Percentiles rank a stretch among this genome's conserved stretches.
phyloP scores from a whole-genome alignment of 2,888 invertebrate species.

The Xestia rhomboidea region DNA sequence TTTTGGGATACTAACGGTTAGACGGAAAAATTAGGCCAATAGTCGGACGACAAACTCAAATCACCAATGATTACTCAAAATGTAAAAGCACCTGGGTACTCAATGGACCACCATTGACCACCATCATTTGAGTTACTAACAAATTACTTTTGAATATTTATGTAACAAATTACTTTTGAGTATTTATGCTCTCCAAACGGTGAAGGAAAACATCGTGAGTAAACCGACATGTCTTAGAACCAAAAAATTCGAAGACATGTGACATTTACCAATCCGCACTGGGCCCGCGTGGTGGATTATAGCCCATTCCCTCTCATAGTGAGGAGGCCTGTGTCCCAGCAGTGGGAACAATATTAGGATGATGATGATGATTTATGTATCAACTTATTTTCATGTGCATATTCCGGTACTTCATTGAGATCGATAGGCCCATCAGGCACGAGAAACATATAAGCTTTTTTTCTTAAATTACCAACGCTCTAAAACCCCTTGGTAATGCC shows the following conservation, averaged over 20 bases:
- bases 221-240: no score
- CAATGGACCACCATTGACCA: no score
- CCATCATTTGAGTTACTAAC: no score
- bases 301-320: no score
- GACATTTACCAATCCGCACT: no score
- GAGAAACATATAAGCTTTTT: background rate
- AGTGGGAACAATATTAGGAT: no score
- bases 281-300: no score
- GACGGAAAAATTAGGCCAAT: background rate
- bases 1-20: background rate
- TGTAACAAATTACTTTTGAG: background rate
- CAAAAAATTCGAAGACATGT: no score
- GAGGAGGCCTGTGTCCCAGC: no score
- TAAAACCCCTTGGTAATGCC: background rate
- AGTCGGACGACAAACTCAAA: background rate
- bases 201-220: no score
- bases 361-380: background rate
- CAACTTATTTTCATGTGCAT: background rate
- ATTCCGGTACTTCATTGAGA: background rate
- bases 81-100: background rate
- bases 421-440: background rate
- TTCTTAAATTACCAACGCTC: background rate
- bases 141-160: no score
- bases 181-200: no score
- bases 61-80: background rate